Base-by-base conservation (phyloP, 2,888 invertebrate genomes). In the Rhingia rostrata region DNA sequence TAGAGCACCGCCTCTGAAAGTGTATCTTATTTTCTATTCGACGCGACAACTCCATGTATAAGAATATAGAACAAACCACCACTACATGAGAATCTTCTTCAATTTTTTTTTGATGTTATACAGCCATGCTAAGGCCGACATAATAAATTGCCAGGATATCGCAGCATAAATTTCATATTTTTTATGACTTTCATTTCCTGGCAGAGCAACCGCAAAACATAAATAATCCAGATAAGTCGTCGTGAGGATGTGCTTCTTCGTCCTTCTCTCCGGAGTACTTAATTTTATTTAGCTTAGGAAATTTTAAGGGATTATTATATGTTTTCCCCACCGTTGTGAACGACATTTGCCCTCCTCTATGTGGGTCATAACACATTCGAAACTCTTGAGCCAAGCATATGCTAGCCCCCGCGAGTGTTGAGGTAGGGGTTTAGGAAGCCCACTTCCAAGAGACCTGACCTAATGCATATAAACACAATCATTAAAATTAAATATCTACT, bases 141-240 rank as follows among this genome's bases (percentile, higher is more conserved):
- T 73, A 83, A 83, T 83, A 83, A 83, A 83, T 83, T 67, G 83
- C 73, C 51, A 39, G 61, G 49, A 47, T 66, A 69, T 56, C 53
- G 82, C 66, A 82, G 83, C 83, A 83, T 83, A 73, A 73, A 78
- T 83, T 83, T 73, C 83, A 83, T 83, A 83, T 83, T 83, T 83
- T 83, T 83, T 78, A 83, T 83, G 82, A 73, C 72, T 83, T 61
- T 60, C 82, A 78, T 78, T 78, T 83, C 83, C 83, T 83, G 83
- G 67, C 73, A 73, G 56, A 63, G 67, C 78, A 61, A 78, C 83
- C 78, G 73, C 78, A 72, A 63, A 58, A 73, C 83, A 83, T 83
- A 83, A 83, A 83, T 83, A 83, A 83, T 78, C 79, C 83, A 83
- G 79, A 83, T 83, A 83, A 83, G 83, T 79, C 83, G 72, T 67